Evolutionary conservation across 2,797 vertebrate species (phyloP).

Genomic region (Cryptoblepharus egeriae): DNA sequence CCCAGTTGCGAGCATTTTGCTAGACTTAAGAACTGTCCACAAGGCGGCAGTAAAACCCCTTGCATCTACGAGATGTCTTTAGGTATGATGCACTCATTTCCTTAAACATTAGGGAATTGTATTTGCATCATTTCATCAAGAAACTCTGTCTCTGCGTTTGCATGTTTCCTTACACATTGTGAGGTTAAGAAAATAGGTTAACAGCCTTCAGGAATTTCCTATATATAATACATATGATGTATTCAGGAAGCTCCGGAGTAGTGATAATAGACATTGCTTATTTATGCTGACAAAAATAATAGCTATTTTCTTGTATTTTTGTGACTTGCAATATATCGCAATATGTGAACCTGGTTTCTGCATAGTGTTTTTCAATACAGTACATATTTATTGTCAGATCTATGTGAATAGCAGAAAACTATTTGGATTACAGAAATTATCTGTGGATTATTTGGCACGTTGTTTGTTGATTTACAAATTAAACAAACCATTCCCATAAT

Average conservation of each 20-base stretch:
- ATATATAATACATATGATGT: slow-evolving; percentile 57
- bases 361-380: slow-evolving; percentile 35
- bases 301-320: slow-evolving; percentile 49
- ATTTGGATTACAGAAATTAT: slow-evolving; percentile 12
- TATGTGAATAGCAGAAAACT: slow-evolving; percentile 8
- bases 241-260: slow-evolving; percentile 68
- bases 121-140: slow-evolving; percentile 80
- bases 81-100: slow-evolving; percentile 44
- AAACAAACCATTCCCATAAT: slow-evolving; percentile 34
- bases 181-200: slow-evolving; percentile 77
- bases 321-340: slow-evolving; percentile 60
- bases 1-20: slow-evolving; percentile 29
- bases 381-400: background rate
- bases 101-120: slow-evolving; percentile 69
- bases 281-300: slow-evolving; percentile 67
- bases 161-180: slow-evolving; percentile 73
- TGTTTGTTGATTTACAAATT: background rate
- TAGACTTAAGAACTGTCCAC: slow-evolving; percentile 77
- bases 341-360: slow-evolving; percentile 39
- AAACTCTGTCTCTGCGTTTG: slow-evolving; percentile 82
- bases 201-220: slow-evolving; percentile 68
- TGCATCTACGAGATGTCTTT: slow-evolving; percentile 60
- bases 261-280: slow-evolving; percentile 69
- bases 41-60: slow-evolving; percentile 93
- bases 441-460: slow-evolving; percentile 13